These are phyloP conservation scores for Prietella phreatophila DNA, from an alignment of 2,113 vertebrate genomes.

Conservation along the genomic window DNA sequence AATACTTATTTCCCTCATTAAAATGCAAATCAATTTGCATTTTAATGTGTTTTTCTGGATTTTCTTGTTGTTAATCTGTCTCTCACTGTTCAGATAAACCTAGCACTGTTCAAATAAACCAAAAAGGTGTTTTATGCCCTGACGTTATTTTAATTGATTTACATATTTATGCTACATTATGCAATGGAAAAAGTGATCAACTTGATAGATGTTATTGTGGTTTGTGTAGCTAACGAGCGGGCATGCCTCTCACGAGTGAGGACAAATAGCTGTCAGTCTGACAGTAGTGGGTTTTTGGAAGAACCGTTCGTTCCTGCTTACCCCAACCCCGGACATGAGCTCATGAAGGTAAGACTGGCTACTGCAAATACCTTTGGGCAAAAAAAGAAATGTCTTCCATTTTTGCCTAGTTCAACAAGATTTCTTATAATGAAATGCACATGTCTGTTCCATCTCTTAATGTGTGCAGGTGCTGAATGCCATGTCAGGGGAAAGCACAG, in stretches of 20 bases:
- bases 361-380: background rate
- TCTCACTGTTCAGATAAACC: too few species aligned
- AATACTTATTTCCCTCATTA: too few species aligned
- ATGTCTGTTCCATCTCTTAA: background rate
- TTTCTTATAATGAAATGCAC: background rate
- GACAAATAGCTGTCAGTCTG: conserved; percentile 79
- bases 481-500: conserved; percentile 51
- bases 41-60: too few species aligned
- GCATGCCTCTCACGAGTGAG: conserved; percentile 54
- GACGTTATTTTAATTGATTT: background rate
- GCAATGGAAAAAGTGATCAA: background rate
- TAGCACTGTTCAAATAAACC: too few species aligned
- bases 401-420: background rate
- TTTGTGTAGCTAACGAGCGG: conserved; percentile 20
- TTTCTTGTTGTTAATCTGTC: too few species aligned
- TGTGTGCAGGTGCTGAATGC: conserved; percentile 57
- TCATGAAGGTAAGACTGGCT: conserved; percentile 57
- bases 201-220: background rate
- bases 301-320: conserved; percentile 66
- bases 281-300: conserved; percentile 81
- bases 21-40: too few species aligned
- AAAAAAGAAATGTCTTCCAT: background rate
- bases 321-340: conserved; percentile 53
- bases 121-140: conserved; percentile 15
- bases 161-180: background rate